Conservation (phyloP, 2,113 vertebrate species). For the Scortum barcoo region DNA sequence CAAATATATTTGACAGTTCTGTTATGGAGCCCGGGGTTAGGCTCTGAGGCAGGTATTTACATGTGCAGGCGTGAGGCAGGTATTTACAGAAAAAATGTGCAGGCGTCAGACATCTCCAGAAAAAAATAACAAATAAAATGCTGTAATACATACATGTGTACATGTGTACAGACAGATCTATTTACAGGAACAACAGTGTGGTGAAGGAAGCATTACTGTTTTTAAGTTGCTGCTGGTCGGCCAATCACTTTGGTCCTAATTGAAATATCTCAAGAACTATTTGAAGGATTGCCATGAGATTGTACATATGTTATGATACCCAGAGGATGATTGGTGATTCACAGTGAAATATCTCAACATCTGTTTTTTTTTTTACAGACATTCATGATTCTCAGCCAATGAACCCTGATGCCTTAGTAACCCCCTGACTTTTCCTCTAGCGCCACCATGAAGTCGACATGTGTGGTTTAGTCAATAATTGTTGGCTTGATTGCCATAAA, state of each 20-base stretch:
- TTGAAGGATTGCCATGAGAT: not conserved
- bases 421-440: not conserved
- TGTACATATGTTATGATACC: not conserved
- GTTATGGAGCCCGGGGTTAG: conserved; percentile 6
- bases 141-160: too few relatives aligned
- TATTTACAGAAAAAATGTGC: conserved; percentile 39
- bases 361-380: not conserved
- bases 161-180: too few relatives aligned
- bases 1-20: conserved; percentile 15
- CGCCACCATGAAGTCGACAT: too few relatives aligned
- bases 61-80: not conserved
- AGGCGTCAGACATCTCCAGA: not conserved
- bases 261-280: not conserved
- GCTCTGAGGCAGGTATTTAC: conserved; percentile 41
- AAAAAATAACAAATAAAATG: not conserved
- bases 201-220: not conserved
- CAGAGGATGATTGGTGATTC: not conserved
- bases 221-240: not conserved
- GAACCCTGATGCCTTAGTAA: not conserved
- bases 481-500: not conserved
- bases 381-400: not conserved
- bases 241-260: not conserved
- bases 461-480: not conserved
- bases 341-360: not conserved
- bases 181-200: not conserved